Evolutionary conservation across 2,113 vertebrate genomes (phyloP).

Genomic region (Macquaria australasica): DNA sequence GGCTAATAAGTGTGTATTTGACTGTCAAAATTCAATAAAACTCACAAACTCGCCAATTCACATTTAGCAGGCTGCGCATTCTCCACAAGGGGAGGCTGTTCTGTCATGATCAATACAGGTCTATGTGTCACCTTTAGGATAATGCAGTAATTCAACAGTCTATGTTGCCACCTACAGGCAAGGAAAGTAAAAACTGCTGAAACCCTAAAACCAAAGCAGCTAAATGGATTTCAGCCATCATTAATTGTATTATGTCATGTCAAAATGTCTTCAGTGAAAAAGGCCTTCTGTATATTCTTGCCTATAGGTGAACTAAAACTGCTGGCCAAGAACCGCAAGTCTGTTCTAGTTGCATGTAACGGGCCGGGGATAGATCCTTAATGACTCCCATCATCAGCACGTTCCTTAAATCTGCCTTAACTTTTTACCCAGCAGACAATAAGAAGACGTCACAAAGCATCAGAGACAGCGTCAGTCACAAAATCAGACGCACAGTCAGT

Average conservation of each 20-base stretch:
- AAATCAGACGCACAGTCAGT: conserved; percentile 3
- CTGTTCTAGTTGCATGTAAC: conserved; percentile 17
- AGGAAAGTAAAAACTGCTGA: background rate
- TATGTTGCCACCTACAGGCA: too few species aligned
- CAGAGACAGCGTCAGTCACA: conserved; percentile 32
- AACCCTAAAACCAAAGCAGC: background rate
- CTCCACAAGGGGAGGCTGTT: background rate
- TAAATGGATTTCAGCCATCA: background rate
- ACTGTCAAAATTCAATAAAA: background rate
- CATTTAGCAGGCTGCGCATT: background rate
- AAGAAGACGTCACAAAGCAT: conserved; percentile 53
- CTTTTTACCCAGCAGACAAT: conserved; percentile 56
- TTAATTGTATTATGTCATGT: background rate
- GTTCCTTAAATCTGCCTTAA: conserved; percentile 1
- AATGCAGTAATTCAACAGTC: background rate
- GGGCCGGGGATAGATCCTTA: background rate
- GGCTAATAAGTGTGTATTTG: background rate
- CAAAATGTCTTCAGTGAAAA: background rate
- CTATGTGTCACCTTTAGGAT: background rate
- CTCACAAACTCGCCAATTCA: background rate
- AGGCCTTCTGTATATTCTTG: background rate
- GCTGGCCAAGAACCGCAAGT: background rate
- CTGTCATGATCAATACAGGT: background rate
- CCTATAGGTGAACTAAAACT: background rate
- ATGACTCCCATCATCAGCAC: background rate